These are phyloP conservation scores for Tinea trinotella DNA, from an alignment of 2,888 invertebrate species.

Conservation along the genomic window DNA sequence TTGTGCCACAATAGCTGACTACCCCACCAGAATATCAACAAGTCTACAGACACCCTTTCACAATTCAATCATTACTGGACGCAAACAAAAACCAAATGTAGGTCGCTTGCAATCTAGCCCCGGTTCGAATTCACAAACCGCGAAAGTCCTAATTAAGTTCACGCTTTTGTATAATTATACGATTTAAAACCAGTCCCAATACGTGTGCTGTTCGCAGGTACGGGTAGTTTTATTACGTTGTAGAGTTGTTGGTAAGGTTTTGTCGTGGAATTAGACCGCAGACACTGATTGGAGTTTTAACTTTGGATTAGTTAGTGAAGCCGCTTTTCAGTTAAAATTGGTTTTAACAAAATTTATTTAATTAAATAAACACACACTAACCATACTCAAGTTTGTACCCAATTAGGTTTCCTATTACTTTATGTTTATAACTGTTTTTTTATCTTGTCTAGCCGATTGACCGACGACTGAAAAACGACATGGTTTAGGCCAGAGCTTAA, in stretches of 20 bases:
- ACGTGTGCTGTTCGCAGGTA: background rate
- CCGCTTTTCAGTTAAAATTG: background rate
- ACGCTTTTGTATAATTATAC: conserved; percentile 9
- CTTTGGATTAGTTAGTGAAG: background rate
- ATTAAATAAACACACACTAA: background rate
- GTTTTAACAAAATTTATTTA: background rate
- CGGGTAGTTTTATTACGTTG: background rate
- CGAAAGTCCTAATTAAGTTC: conserved; percentile 1
- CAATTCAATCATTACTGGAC: conserved; percentile 6
- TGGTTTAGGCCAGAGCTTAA: too few relatives aligned
- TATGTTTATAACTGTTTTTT: too few relatives aligned
- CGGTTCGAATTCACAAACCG: background rate
- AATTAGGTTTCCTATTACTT: too few relatives aligned
- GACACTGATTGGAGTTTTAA: conserved; percentile 1
- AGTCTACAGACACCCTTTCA: conserved; percentile 1
- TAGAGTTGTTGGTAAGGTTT: conserved; percentile 1
- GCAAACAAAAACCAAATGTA: conserved; percentile 10
- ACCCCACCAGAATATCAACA: conserved; percentile 4
- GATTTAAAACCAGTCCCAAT: conserved; percentile 1
- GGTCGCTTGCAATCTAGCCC: background rate
- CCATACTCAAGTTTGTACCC: too few relatives aligned
- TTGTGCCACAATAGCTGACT: background rate
- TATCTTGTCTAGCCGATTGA: too few relatives aligned
- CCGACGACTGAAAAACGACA: too few relatives aligned
- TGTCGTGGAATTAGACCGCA: conserved; percentile 6